A percentile compares a stretch with the other conserved stretches of the same genome.
phyloP scores from a whole-genome alignment of 1,140 invertebrate species.

The Drosophila obscura region DNA sequence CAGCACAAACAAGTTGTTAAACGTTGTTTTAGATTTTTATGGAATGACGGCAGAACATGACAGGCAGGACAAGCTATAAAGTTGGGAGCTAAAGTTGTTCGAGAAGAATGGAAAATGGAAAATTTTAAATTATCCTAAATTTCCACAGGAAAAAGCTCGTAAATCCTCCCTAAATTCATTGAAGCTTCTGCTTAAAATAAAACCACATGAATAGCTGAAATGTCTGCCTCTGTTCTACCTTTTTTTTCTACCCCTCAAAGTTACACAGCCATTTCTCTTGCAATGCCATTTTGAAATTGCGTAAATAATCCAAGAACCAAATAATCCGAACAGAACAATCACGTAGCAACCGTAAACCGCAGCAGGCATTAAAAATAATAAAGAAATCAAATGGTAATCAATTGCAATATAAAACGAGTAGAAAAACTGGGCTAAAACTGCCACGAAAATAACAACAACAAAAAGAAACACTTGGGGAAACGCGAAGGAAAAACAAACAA shows the following conservation, averaged over 20 bases:
- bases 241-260: no score
- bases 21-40: background rate
- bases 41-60: no score
- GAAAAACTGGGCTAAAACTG: slow-evolving; percentile 12
- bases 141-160: no score
- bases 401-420: slow-evolving; percentile 35
- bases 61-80: no score
- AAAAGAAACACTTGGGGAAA: slow-evolving; percentile 3
- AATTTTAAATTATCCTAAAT: no score
- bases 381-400: slow-evolving; percentile 49
- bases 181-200: no score
- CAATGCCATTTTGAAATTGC: background rate
- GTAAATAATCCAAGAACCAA: slow-evolving; percentile 13
- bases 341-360: slow-evolving; percentile 32
- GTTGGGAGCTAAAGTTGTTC: no score
- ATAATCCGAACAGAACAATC: slow-evolving; percentile 6
- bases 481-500: slow-evolving; percentile 18
- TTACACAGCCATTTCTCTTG: no score
- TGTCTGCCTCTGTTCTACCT: no score
- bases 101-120: no score
- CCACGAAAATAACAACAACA: slow-evolving; percentile 30
- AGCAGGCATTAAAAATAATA: slow-evolving; percentile 47
- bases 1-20: background rate
- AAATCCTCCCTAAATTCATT: no score
- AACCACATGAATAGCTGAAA: no score